Conservation (phyloP, 1,140 invertebrate genomes). For the Lerema accius region DNA sequence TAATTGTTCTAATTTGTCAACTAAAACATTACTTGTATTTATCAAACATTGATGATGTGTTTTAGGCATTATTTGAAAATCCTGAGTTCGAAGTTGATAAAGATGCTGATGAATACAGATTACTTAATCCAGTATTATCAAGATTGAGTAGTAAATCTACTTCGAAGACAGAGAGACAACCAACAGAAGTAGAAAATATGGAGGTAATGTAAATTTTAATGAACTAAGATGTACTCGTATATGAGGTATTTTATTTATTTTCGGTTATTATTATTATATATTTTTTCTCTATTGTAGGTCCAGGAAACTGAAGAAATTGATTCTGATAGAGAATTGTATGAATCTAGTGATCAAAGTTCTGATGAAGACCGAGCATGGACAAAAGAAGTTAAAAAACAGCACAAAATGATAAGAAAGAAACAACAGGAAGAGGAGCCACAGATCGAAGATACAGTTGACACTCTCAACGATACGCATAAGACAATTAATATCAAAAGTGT, state of each 20-base stretch:
- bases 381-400: slow-evolving; percentile 91
- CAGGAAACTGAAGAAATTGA: slow-evolving; percentile 68
- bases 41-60: slow-evolving; percentile 21
- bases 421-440: slow-evolving; percentile 50
- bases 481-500: slow-evolving; percentile 58
- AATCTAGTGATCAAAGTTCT: slow-evolving; percentile 82
- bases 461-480: slow-evolving; percentile 52
- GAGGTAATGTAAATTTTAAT: slow-evolving; percentile 51
- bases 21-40: no score
- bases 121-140: slow-evolving; percentile 95
- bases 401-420: slow-evolving; percentile 73
- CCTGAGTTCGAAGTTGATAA: slow-evolving; percentile 97
- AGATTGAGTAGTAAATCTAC: slow-evolving; percentile 82
- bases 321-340: slow-evolving; percentile 77
- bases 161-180: slow-evolving; percentile 37
- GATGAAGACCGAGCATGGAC: slow-evolving; percentile 91
- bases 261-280: slow-evolving; percentile 6
- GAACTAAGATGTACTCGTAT: neutral
- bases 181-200: slow-evolving; percentile 58
- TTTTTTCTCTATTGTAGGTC: slow-evolving; percentile 46
- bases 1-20: no score
- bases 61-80: slow-evolving; percentile 92
- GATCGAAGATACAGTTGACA: slow-evolving; percentile 55
- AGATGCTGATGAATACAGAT: slow-evolving; percentile 91
- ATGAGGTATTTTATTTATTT: neutral